phyloP scores from a whole-genome alignment of 2,888 invertebrate genomes.

The Altica lythri region DNA sequence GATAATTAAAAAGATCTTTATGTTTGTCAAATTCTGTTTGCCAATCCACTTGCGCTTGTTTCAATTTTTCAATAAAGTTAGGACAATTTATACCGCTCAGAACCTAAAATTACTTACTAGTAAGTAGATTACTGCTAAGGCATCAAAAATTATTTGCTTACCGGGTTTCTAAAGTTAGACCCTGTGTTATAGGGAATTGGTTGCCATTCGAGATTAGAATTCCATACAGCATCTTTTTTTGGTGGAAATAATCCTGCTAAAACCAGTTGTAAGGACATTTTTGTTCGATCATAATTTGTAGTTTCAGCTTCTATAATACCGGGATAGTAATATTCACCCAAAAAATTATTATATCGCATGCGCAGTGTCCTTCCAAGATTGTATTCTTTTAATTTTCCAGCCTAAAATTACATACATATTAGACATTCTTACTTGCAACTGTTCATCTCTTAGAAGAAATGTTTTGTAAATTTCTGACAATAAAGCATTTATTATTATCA shows the following conservation, averaged over 20 bases:
- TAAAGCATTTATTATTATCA: no score
- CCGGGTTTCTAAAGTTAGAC: constrained; percentile 49
- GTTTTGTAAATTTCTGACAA: no score
- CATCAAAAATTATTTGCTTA: constrained; percentile 10
- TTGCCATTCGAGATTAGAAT: constrained; percentile 62
- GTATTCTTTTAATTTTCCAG: constrained; percentile 54
- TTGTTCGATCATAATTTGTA: constrained; percentile 72
- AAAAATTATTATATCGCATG: constrained; percentile 64
- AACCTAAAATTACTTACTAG: constrained; percentile 19
- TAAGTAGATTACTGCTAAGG: not conserved
- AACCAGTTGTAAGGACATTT: constrained; percentile 70
- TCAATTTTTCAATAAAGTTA: constrained; percentile 37
- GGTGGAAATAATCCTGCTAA: constrained; percentile 73
- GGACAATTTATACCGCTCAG: constrained; percentile 41
- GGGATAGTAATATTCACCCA: constrained; percentile 63
- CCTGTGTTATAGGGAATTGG: constrained; percentile 75
- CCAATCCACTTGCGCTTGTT: constrained; percentile 49
- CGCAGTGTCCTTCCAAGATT: constrained; percentile 67
- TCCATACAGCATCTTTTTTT: constrained; percentile 14
- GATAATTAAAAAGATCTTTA: constrained; percentile 57
- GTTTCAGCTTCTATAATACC: constrained; percentile 65
- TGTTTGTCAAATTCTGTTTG: constrained; percentile 56
- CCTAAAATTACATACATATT: constrained; percentile 16
- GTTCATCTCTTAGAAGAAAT: no score
- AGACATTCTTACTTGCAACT: no score